These are phyloP conservation scores for Struthio camelus DNA, from an alignment of 2,113 vertebrate species.

Conservation along the genomic window DNA sequence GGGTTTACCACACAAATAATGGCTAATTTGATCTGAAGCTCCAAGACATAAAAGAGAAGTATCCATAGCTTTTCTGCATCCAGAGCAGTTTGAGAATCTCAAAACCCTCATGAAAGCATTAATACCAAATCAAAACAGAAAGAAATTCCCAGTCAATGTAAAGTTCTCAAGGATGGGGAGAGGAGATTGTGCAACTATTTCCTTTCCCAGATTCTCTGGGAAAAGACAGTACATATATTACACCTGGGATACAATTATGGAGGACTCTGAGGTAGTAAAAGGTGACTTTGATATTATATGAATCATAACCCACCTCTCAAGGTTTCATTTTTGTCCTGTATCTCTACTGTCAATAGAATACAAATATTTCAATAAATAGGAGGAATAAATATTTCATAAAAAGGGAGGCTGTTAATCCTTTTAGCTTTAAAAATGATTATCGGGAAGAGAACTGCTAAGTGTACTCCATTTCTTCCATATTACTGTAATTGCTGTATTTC, in stretches of 20 bases:
- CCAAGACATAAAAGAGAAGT: neutral
- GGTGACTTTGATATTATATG: constrained; percentile 17
- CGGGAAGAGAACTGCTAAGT: neutral
- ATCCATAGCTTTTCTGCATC: neutral
- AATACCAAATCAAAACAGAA: neutral
- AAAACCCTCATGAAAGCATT: neutral
- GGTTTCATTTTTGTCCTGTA: constrained; percentile 8
- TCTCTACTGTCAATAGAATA: neutral
- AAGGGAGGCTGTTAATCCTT: neutral
- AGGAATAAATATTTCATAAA: constrained; percentile 1
- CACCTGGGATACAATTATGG: neutral
- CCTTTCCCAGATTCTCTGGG: neutral
- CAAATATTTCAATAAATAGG: neutral
- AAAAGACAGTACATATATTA: neutral
- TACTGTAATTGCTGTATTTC: neutral
- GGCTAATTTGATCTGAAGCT: neutral
- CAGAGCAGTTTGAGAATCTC: neutral
- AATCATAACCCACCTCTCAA: neutral
- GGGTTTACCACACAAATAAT: neutral
- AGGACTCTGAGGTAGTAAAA: neutral
- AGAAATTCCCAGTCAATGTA: neutral
- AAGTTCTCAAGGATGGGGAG: neutral
- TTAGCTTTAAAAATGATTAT: neutral
- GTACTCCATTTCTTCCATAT: neutral
- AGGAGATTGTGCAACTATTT: neutral